Conservation (phyloP, 2,888 invertebrate species). For the Psylliodes chrysocephalus region DNA sequence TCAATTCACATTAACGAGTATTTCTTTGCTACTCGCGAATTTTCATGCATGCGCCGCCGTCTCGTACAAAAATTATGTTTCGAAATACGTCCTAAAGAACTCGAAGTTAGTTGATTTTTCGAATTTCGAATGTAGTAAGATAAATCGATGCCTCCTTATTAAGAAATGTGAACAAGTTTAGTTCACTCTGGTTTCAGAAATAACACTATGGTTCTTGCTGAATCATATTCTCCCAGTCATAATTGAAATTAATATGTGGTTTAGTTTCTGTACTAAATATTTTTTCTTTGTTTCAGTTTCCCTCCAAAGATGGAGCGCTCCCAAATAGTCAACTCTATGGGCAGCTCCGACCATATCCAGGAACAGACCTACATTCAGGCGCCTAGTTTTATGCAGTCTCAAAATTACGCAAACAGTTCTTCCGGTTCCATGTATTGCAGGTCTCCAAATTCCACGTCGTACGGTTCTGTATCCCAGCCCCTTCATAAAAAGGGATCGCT, state of each 20-base stretch:
- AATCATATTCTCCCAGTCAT: too few species aligned
- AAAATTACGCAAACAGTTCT: slow-evolving; percentile 59
- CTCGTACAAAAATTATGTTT: too few species aligned
- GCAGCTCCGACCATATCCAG: slow-evolving; percentile 59
- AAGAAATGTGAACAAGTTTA: too few species aligned
- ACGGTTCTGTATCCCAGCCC: slow-evolving; percentile 64
- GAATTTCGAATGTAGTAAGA: too few species aligned
- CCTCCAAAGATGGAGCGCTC: slow-evolving; percentile 64
- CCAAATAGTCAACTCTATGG: slow-evolving; percentile 60
- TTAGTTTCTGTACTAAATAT: neutral
- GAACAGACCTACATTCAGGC: slow-evolving; percentile 64
- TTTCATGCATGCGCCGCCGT: too few species aligned
- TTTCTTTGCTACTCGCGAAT: too few species aligned
- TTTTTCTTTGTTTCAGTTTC: slow-evolving; percentile 60
- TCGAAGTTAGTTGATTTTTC: too few species aligned
- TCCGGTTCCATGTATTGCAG: slow-evolving; percentile 59
- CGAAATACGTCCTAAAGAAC: too few species aligned
- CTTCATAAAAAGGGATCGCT: slow-evolving; percentile 74
- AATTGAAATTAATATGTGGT: neutral
- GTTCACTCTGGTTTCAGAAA: too few species aligned
- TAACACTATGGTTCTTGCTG: too few species aligned
- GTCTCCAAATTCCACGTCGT: slow-evolving; percentile 60
- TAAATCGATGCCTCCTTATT: too few species aligned
- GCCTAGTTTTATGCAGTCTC: slow-evolving; percentile 62
- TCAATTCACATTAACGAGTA: too few species aligned